Evolutionary conservation across 2,888 invertebrate species (phyloP).

Genomic region (Eupithecia insigniata): DNA sequence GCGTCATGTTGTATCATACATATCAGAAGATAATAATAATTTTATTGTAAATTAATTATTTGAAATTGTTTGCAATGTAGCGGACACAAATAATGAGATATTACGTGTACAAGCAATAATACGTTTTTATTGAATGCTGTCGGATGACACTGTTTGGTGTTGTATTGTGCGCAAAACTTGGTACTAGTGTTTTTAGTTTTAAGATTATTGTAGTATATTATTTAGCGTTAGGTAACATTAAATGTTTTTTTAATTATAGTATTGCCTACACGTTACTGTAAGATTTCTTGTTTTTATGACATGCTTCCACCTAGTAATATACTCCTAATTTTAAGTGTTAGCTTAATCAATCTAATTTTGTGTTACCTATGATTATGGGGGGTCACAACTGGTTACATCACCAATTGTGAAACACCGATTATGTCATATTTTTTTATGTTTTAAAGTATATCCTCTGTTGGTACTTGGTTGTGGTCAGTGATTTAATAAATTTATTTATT

Average conservation of each 20-base stretch:
- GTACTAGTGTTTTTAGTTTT: constrained; percentile 63
- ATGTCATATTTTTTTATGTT: no score
- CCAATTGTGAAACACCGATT: no score
- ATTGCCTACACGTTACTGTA: neutral
- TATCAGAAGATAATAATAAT: constrained; percentile 52
- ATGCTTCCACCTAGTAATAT: no score
- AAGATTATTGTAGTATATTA: constrained; percentile 26
- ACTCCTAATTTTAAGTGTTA: no score
- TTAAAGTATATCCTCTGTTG: no score
- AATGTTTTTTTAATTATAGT: constrained; percentile 12
- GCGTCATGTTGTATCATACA: constrained; percentile 45
- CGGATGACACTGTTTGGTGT: constrained; percentile 73
- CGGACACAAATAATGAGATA: constrained; percentile 65
- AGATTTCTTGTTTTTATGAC: neutral
- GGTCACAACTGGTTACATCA: no score
- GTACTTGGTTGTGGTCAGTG: no score
- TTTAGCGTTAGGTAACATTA: constrained; percentile 26
- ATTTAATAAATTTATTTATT: no score
- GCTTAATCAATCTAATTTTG: no score
- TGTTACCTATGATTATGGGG: no score
- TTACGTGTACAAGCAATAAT: constrained; percentile 85
- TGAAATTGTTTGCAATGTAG: constrained; percentile 78
- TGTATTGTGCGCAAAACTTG: constrained; percentile 80
- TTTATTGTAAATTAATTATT: constrained; percentile 55
- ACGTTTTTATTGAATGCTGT: constrained; percentile 78